Evolutionary conservation across 1,140 invertebrate genomes (phyloP).

Genomic region (Calosoma granatense): DNA sequence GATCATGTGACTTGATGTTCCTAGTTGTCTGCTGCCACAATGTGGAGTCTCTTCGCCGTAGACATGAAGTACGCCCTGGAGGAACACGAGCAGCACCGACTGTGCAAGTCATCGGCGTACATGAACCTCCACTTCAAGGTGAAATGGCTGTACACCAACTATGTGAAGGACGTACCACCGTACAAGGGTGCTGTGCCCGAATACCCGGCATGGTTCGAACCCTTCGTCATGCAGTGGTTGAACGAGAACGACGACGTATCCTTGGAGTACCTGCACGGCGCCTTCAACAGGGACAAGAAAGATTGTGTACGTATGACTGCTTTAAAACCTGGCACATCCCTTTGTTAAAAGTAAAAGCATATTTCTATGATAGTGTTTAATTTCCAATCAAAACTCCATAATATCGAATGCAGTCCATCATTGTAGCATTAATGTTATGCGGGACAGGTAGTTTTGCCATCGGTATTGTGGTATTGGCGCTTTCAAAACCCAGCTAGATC

Average conservation of each 20-base stretch:
- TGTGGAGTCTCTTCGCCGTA: constrained; percentile 95
- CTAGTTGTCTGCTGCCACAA: constrained; percentile 89
- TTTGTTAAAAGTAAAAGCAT: constrained; percentile 6
- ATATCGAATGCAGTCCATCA: neutral
- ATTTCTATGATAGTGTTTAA: no score
- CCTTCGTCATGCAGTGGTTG: constrained; percentile 99
- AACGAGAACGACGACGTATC: constrained; percentile 99
- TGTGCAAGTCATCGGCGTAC: constrained; percentile 96
- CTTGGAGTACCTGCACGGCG: constrained; percentile 95
- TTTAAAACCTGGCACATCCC: constrained; percentile 12
- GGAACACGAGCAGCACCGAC: constrained; percentile 91
- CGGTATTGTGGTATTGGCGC: no score
- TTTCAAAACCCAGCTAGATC: no score
- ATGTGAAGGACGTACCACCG: constrained; percentile 95
- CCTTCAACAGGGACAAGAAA: constrained; percentile 97
- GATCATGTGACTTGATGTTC: constrained; percentile 18
- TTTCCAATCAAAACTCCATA: constrained; percentile 14
- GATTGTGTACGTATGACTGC: constrained; percentile 64
- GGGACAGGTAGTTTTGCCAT: no score
- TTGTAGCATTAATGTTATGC: no score
- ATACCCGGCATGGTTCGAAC: constrained; percentile 99
- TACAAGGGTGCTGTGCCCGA: constrained; percentile 90
- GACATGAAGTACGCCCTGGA: constrained; percentile 98
- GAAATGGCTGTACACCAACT: constrained; percentile 98
- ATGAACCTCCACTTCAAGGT: constrained; percentile 99